Evolutionary conservation across 2,797 vertebrate genomes (phyloP).

Genomic region (Psittacula derbiana): DNA sequence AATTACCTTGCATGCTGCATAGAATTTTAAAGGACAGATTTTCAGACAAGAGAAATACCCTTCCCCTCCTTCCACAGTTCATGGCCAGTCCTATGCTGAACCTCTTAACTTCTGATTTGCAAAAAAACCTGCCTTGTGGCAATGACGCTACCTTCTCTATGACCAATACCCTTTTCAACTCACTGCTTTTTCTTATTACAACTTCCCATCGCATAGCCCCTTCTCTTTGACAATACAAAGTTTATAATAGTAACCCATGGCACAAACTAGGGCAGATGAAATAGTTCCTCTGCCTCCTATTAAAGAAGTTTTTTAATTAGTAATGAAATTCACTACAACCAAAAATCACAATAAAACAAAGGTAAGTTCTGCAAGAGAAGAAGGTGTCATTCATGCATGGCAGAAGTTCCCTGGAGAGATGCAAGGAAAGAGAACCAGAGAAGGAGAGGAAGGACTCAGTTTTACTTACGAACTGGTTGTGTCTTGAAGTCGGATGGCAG

Average conservation of each 20-base stretch:
- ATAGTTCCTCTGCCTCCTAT: not conserved
- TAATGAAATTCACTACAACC: not conserved
- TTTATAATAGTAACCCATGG: not conserved
- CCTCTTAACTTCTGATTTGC: not conserved
- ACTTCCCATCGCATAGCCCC: too few relatives aligned
- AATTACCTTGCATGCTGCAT: accelerated
- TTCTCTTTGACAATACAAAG: not conserved
- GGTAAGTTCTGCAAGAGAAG: not conserved
- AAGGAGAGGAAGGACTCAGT: not conserved
- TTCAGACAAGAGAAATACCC: not conserved
- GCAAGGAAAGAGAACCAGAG: not conserved
- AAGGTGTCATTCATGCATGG: not conserved
- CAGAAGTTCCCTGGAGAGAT: not conserved
- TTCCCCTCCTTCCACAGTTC: not conserved
- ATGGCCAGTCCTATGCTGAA: not conserved
- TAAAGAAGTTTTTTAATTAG: not conserved
- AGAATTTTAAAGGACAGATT: not conserved
- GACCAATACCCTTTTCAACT: not conserved
- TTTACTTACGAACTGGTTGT: conserved; percentile 94
- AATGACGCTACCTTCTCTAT: not conserved
- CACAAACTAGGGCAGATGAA: not conserved
- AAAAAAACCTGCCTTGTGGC: not conserved
- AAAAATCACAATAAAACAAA: not conserved
- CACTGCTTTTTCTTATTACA: accelerated
- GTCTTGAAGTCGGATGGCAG: conserved; percentile 86